These are phyloP conservation scores for Podarcis cretensis DNA, from an alignment of 2,113 vertebrate genomes.

Conservation along the genomic window DNA sequence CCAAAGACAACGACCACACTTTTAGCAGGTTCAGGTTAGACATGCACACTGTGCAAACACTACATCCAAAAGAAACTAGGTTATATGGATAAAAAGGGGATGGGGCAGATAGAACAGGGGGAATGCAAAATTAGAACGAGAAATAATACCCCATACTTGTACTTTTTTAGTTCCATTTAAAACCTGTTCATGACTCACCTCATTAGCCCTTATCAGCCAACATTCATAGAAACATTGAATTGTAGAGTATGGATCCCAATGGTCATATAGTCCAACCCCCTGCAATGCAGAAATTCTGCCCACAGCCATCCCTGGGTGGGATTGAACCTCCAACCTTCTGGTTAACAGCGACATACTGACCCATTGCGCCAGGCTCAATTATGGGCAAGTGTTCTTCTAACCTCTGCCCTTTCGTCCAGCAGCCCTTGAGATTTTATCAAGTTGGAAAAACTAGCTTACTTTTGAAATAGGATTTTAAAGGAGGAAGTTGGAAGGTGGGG, in stretches of 20 bases:
- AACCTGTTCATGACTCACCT: slow-evolving; percentile 16
- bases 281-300: no score
- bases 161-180: neutral
- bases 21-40: neutral
- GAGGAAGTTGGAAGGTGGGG: neutral
- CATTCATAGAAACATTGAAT: no score
- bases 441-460: neutral
- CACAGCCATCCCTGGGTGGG: no score
- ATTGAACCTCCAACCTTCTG: no score
- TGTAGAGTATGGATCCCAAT: no score
- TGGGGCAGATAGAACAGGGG: neutral
- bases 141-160: neutral
- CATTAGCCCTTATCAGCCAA: no score
- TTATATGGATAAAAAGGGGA: neutral
- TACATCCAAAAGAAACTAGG: neutral
- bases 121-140: neutral
- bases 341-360: no score
- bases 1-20: no score
- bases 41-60: neutral
- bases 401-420: neutral
- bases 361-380: neutral
- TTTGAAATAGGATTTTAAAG: neutral
- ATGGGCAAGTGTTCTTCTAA: no score
- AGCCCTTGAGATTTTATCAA: neutral
- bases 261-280: no score